Percentiles rank a stretch among this genome's conserved stretches.
phyloP scores from a whole-genome alignment of 1,140 invertebrate species.

The Tetramorium simillimum region DNA sequence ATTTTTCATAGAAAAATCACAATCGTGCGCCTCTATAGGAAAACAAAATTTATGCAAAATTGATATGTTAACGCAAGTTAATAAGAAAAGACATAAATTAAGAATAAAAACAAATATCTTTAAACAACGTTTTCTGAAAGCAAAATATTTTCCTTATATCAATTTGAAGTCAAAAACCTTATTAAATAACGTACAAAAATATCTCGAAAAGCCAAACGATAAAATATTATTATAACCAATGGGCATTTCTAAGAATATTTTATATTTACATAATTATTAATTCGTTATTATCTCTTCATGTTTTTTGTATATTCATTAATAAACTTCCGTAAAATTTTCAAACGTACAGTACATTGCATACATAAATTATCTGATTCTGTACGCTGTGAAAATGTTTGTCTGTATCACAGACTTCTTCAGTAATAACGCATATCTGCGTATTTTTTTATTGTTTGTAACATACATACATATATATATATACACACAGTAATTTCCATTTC shows the following conservation, averaged over 20 bases:
- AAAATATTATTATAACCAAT: slow-evolving; percentile 65
- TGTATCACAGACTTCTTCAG: slow-evolving; percentile 69
- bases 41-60: slow-evolving; percentile 17
- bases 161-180: slow-evolving; percentile 47
- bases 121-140: slow-evolving; percentile 64
- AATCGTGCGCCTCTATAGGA: background rate
- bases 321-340: background rate
- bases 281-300: slow-evolving; percentile 6
- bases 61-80: background rate
- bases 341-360: slow-evolving; percentile 1
- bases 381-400: slow-evolving; percentile 65
- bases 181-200: slow-evolving; percentile 65
- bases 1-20: slow-evolving; percentile 16
- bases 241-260: slow-evolving; percentile 32
- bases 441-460: background rate
- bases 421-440: slow-evolving; percentile 32
- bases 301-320: background rate
- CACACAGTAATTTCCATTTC: background rate
- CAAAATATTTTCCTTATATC: slow-evolving; percentile 65
- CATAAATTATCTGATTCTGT: slow-evolving; percentile 51
- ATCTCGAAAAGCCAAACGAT: slow-evolving; percentile 57
- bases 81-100: slow-evolving; percentile 9
- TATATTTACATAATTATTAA: background rate
- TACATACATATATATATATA: background rate
- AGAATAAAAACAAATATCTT: slow-evolving; percentile 31